Conservation (phyloP, 2,113 vertebrate species). For the Colinus virginianus region DNA sequence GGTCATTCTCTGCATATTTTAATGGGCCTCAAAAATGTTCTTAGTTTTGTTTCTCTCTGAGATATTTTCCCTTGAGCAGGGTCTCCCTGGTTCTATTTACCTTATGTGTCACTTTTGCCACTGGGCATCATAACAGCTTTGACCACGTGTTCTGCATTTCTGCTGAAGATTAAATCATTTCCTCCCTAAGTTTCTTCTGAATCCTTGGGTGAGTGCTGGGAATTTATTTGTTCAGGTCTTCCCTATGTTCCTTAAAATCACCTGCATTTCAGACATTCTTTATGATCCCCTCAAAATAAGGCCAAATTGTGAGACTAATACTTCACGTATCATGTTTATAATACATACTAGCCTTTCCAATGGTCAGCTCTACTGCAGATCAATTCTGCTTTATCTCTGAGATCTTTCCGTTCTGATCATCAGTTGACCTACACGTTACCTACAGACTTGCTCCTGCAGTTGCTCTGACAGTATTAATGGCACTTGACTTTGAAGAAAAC, state of each 20-base stretch:
- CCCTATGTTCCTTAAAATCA: rapidly evolving
- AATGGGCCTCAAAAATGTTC: not conserved
- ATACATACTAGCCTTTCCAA: rapidly evolving
- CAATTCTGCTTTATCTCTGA: not conserved
- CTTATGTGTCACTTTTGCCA: not conserved
- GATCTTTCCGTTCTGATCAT: not conserved
- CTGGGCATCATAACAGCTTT: not conserved
- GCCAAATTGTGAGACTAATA: not conserved
- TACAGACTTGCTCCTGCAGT: not conserved
- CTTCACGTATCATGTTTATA: not conserved
- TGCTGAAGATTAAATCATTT: not conserved
- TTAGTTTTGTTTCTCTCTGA: not conserved
- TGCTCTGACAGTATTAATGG: not conserved
- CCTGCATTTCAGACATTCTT: not conserved
- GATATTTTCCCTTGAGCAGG: not conserved
- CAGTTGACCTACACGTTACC: not conserved
- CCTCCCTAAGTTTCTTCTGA: not conserved
- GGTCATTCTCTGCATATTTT: not conserved
- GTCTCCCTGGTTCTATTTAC: not conserved
- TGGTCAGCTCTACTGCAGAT: not conserved
- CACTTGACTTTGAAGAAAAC: not conserved
- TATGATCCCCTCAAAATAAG: not conserved
- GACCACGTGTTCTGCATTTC: not conserved
- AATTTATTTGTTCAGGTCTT: not conserved
- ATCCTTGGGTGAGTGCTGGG: not conserved